Conservation (phyloP, 2,888 invertebrate species). For the Malacosoma neustria region DNA sequence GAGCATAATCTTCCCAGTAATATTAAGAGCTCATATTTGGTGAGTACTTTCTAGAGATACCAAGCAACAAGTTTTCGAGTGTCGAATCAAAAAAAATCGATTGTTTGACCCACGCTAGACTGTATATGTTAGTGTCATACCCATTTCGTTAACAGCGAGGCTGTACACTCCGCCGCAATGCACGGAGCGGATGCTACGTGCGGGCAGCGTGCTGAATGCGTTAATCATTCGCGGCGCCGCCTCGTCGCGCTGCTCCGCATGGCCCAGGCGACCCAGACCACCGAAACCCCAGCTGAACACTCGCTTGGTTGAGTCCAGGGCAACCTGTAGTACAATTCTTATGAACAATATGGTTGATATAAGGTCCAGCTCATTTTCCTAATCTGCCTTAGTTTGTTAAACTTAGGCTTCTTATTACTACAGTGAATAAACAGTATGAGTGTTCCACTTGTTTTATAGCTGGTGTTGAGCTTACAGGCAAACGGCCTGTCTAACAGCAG, state of each 20-base stretch:
- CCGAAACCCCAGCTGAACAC: constrained; percentile 97
- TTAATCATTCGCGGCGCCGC: constrained; percentile 89
- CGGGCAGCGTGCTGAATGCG: constrained; percentile 86
- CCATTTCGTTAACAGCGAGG: constrained; percentile 86
- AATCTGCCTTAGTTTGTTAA: too few relatives aligned
- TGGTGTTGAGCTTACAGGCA: neutral
- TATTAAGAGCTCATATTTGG: too few relatives aligned
- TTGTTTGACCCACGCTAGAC: too few relatives aligned
- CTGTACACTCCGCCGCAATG: constrained; percentile 91
- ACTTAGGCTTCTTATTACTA: too few relatives aligned
- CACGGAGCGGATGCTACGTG: constrained; percentile 86
- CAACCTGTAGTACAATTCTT: constrained; percentile 80
- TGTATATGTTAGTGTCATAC: constrained; percentile 46
- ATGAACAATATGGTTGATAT: too few relatives aligned
- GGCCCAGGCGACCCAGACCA: constrained; percentile 94
- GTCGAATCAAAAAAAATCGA: too few relatives aligned
- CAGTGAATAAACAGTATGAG: neutral
- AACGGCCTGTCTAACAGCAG: neutral
- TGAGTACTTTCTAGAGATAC: too few relatives aligned
- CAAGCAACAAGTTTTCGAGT: too few relatives aligned
- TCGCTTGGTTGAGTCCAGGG: constrained; percentile 90
- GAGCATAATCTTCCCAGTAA: too few relatives aligned
- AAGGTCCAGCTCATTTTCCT: too few relatives aligned
- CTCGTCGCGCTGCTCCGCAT: constrained; percentile 95
- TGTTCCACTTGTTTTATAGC: neutral